Evolutionary conservation across 2,797 vertebrate species (phyloP).

Genomic region (Artibeus lituratus): DNA sequence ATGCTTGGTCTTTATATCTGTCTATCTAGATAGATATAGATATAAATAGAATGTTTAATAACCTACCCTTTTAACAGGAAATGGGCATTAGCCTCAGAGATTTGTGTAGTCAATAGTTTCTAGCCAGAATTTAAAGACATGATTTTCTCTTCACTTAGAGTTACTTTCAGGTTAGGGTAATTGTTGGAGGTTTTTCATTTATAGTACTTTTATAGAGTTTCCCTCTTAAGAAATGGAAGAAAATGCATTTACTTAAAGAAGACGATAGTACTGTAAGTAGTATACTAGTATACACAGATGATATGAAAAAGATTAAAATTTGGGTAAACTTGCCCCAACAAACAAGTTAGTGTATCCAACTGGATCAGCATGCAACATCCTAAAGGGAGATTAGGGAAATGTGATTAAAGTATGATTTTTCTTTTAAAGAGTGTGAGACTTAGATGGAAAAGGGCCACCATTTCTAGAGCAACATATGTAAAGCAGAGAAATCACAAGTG

Average conservation of each 20-base stretch:
- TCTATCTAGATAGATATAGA: too few species aligned
- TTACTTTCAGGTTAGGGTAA: not conserved
- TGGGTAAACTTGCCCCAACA: not conserved
- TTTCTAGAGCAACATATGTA: not conserved
- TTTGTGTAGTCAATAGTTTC: not conserved
- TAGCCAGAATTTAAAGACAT: not conserved
- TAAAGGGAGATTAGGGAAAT: constrained; percentile 19
- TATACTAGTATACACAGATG: not conserved
- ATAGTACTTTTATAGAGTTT: not conserved
- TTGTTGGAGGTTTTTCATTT: not conserved
- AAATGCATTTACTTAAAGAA: constrained; percentile 34
- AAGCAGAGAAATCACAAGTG: not conserved
- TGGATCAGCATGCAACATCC: not conserved
- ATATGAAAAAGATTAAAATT: not conserved
- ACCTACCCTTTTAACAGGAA: not conserved
- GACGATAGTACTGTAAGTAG: not conserved
- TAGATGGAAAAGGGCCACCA: not conserved
- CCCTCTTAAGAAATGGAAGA: not conserved
- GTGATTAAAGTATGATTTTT: constrained; percentile 25
- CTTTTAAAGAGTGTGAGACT: not conserved
- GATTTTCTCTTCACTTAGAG: not conserved
- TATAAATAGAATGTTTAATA: not conserved
- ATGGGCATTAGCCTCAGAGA: not conserved
- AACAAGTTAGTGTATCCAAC: not conserved
- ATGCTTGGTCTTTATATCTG: not conserved